Percentiles rank a stretch among this genome's conserved stretches.
Conservation (phyloP, 2,888 invertebrate species). For the Oscheius sp. region DNA sequence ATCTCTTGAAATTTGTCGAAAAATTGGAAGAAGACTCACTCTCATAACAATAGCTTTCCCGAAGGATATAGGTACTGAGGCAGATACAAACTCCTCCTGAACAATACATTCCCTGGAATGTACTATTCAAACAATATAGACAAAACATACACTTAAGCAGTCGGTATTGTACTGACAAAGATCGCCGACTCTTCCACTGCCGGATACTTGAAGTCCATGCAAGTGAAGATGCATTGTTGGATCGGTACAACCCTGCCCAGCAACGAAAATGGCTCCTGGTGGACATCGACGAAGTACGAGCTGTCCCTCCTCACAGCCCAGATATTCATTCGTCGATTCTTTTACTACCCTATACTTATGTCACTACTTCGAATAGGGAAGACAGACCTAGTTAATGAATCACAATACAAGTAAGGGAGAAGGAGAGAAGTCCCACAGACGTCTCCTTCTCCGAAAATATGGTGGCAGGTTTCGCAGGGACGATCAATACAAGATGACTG, state of each 20-base stretch:
- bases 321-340: slow-evolving; percentile 39
- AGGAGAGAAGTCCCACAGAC: slow-evolving; percentile 42
- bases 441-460: slow-evolving; percentile 39
- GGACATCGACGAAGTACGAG: slow-evolving; percentile 46
- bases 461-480: slow-evolving; percentile 42
- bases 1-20: slow-evolving; percentile 49
- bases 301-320: slow-evolving; percentile 39
- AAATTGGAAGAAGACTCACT: slow-evolving; percentile 35
- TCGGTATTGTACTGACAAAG: slow-evolving; percentile 59
- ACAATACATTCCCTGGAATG: slow-evolving; percentile 59
- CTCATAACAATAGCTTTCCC: slow-evolving; percentile 59
- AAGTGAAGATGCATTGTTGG: slow-evolving; percentile 53
- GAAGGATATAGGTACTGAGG: slow-evolving; percentile 52
- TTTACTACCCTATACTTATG: slow-evolving; percentile 37
- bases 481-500: slow-evolving; percentile 36
- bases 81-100: slow-evolving; percentile 54
- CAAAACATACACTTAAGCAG: slow-evolving; percentile 48
- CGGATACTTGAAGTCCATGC: slow-evolving; percentile 54
- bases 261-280: slow-evolving; percentile 42
- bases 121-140: neutral
- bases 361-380: no score
- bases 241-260: slow-evolving; percentile 51
- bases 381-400: slow-evolving; percentile 35
- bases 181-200: slow-evolving; percentile 40
- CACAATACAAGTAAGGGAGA: slow-evolving; percentile 28